Conservation (phyloP, 2,113 vertebrate genomes). For the Cepphus grylle region DNA sequence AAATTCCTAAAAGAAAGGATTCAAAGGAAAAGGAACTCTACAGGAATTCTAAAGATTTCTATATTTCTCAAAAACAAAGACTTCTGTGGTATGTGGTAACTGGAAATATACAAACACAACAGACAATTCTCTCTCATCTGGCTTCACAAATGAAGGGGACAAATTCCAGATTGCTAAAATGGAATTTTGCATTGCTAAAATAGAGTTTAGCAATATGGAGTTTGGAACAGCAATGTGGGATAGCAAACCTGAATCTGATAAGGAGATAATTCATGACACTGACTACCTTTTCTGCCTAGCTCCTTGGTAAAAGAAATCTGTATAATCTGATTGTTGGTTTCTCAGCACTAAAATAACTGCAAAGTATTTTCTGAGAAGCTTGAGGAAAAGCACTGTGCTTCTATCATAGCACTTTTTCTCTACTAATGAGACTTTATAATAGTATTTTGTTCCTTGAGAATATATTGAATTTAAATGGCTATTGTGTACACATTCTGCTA, state of each 20-base stretch:
- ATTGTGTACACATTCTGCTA: neutral
- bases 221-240: neutral
- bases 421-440: neutral
- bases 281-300: neutral
- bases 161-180: slow-evolving; percentile 23
- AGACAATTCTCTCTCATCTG: neutral
- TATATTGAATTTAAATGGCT: neutral
- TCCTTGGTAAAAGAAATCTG: neutral
- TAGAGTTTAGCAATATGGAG: neutral
- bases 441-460: neutral
- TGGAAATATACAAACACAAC: neutral
- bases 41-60: neutral
- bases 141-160: neutral
- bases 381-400: neutral
- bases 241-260: neutral
- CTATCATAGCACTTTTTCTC: neutral
- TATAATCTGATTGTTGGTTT: neutral
- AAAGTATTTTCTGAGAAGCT: neutral
- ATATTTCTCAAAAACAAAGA: neutral
- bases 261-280: neutral
- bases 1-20: neutral
- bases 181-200: neutral
- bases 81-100: neutral
- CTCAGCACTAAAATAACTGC: neutral
- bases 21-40: neutral